Conservation (phyloP, 2,113 vertebrate genomes). For the Chaetodon trifascialis region DNA sequence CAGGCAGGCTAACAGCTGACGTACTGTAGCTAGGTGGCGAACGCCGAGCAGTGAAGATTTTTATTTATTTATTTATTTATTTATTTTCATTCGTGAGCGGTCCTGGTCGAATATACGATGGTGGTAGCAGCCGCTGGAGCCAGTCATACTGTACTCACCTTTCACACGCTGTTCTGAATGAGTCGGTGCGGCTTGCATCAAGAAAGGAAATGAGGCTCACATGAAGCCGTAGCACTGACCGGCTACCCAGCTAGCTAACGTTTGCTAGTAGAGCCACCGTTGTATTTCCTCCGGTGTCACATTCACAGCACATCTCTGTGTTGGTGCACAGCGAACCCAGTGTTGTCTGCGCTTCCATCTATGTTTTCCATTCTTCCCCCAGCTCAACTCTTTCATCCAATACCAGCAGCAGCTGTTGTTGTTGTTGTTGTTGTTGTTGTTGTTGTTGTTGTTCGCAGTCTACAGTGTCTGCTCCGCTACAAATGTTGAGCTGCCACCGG, state of each 20-base stretch:
- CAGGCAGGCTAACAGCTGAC: slow-evolving; percentile 14
- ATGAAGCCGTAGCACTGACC: slow-evolving; percentile 6
- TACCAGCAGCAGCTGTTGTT: slow-evolving; percentile 8
- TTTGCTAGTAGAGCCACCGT: slow-evolving; percentile 37
- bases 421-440: too few species aligned
- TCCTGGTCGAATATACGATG: not conserved
- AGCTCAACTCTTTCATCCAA: not conserved
- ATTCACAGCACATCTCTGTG: slow-evolving; percentile 47
- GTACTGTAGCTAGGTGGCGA: slow-evolving; percentile 48
- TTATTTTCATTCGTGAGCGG: not conserved
- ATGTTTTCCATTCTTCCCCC: slow-evolving; percentile 27
- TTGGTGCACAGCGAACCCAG: slow-evolving; percentile 11
- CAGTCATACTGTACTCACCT: slow-evolving; percentile 65
- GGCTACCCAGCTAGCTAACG: slow-evolving; percentile 18
- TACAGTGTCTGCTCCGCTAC: slow-evolving; percentile 2
- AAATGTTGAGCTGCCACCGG: not conserved
- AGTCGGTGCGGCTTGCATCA: slow-evolving; percentile 6
- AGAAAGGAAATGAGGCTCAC: not conserved
- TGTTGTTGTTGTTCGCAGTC: slow-evolving; percentile 4
- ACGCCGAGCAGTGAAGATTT: not conserved
- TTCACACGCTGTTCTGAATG: slow-evolving; percentile 10
- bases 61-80: too few species aligned
- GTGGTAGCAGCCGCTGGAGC: not conserved
- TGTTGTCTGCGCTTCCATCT: slow-evolving; percentile 20
- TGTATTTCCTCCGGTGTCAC: slow-evolving; percentile 33